Conservation (phyloP, 2,888 invertebrate genomes). For the Leuctra nigra region DNA sequence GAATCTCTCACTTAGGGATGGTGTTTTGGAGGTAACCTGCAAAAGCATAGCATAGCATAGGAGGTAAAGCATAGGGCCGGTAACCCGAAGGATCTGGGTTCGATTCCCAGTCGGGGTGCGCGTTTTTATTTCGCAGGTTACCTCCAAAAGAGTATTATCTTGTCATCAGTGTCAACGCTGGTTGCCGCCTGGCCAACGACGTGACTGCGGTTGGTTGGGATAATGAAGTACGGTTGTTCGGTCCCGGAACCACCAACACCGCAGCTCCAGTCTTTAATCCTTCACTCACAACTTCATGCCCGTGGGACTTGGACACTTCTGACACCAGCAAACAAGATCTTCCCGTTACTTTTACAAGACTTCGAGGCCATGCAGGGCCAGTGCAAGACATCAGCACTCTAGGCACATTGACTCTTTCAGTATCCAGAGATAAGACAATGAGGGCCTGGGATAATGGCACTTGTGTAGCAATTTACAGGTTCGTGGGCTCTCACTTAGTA, state of each 20-base stretch:
- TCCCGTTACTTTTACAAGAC: neutral
- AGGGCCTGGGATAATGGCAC: conserved; percentile 63
- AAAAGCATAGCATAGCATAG: no score
- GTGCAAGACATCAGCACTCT: conserved; percentile 20
- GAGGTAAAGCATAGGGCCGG: no score
- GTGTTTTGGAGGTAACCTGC: no score
- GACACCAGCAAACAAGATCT: neutral
- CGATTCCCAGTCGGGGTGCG: no score
- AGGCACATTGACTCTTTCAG: conserved; percentile 50
- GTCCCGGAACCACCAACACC: neutral
- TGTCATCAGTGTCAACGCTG: conserved; percentile 2
- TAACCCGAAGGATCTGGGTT: no score
- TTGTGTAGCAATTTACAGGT: conserved; percentile 64
- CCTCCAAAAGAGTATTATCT: no score
- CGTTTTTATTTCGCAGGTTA: no score
- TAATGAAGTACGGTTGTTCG: conserved; percentile 10
- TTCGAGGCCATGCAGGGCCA: neutral
- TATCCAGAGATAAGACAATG: conserved; percentile 70
- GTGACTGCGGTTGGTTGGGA: conserved; percentile 11
- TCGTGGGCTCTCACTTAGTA: conserved; percentile 16
- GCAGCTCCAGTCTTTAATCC: neutral
- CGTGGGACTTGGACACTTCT: neutral
- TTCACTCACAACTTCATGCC: neutral
- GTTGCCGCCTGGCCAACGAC: neutral
- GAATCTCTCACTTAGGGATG: no score